Conservation (phyloP, 35 echinoderm and acorn worm species). For the Anneissia japonica region DNA sequence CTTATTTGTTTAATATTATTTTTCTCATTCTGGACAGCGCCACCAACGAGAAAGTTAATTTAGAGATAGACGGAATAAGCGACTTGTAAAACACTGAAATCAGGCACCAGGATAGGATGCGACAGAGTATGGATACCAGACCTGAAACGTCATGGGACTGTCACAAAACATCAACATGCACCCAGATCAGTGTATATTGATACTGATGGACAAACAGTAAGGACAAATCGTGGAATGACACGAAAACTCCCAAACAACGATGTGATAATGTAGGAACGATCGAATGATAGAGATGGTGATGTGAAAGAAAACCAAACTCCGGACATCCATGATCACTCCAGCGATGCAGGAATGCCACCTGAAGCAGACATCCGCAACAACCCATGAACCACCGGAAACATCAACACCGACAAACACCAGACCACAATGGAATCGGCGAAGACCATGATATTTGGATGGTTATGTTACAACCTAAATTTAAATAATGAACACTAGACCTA, state of each 20-base stretch:
- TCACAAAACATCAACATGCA: not conserved
- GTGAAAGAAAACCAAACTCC: not conserved
- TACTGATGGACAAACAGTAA: not conserved
- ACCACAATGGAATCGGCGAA: too few relatives aligned
- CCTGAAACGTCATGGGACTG: not conserved
- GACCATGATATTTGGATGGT: too few relatives aligned
- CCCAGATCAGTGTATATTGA: not conserved
- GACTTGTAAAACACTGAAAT: too few relatives aligned
- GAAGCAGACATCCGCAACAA: not conserved
- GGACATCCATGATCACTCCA: not conserved
- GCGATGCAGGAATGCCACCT: not conserved
- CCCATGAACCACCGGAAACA: too few relatives aligned
- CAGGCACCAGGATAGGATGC: too few relatives aligned
- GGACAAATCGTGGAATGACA: not conserved
- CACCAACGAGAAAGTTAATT: too few relatives aligned
- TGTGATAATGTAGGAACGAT: not conserved
- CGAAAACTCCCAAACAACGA: not conserved
- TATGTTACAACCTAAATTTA: too few relatives aligned
- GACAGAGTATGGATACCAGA: not conserved
- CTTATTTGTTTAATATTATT: too few relatives aligned
- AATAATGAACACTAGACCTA: too few relatives aligned
- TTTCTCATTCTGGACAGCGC: too few relatives aligned
- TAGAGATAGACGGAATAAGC: too few relatives aligned
- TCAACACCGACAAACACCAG: too few relatives aligned
- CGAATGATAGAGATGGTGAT: not conserved